A percentile compares a stretch with the other conserved stretches of the same genome.
Evolutionary conservation across 2,888 invertebrate species (phyloP).

Genomic region (Griposia aprilina): DNA sequence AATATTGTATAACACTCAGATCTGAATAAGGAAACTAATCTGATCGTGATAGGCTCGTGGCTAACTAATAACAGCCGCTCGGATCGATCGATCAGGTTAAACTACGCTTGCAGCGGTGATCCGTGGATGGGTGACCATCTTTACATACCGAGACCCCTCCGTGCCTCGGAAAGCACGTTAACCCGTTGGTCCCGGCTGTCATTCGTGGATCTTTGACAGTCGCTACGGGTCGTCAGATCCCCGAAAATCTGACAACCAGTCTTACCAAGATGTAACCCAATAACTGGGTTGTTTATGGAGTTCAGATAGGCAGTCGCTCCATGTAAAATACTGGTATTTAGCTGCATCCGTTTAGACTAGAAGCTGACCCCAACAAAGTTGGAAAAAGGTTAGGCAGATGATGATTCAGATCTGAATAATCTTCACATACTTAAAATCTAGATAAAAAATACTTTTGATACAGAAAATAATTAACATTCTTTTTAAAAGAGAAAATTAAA

Average conservation of each 20-base stretch:
- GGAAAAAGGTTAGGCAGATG: neutral
- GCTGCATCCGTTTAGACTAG: neutral
- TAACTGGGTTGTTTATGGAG: neutral
- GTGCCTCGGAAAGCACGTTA: neutral
- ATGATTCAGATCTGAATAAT: neutral
- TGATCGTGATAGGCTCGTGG: neutral
- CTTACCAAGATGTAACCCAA: neutral
- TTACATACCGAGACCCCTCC: neutral
- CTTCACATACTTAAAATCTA: neutral
- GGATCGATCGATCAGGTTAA: neutral
- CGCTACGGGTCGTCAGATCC: neutral
- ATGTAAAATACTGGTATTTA: neutral
- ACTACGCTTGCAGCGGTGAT: neutral
- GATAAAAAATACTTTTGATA: neutral
- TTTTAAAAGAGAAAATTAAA: slow-evolving; percentile 12
- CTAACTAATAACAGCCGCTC: neutral
- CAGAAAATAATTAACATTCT: slow-evolving; percentile 22
- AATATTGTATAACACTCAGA: neutral
- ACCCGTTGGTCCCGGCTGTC: neutral
- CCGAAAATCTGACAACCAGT: neutral
- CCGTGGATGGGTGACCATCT: neutral
- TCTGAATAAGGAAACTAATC: neutral
- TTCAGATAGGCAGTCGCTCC: neutral
- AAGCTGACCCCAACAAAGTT: neutral
- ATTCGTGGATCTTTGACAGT: neutral